Base-by-base conservation (phyloP, 2,888 invertebrate species). In the Parascotia fuliginaria region DNA sequence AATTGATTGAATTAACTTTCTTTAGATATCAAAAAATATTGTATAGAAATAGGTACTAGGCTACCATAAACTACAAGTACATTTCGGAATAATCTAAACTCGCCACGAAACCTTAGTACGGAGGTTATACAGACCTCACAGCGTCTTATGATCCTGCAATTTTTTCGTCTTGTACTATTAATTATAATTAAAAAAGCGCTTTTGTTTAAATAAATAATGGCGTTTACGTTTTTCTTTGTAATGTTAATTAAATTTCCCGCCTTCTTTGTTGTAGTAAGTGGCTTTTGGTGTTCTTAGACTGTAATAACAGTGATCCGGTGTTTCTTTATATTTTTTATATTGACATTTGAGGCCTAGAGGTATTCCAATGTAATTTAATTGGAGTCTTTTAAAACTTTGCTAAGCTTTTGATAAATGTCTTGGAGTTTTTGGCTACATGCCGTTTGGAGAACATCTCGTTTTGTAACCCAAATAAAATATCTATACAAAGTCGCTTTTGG, bases 171-270 rank as follows among this genome's bases (percentile, higher is more conserved):
- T 85, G 83, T 86, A 84, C 90, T 87, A 89, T 89, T 89, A 89
- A 89, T 92, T 88, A 85, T 87, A 89, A 90, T 89, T 86, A 87
- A 86, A 87, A 80, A 84, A 81, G 76, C 79, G 74, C 81, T 86
- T 85, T 84, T 82, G 81, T 80, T 61, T 84, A 83, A 87, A 90
- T 89, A 89, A 90, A 88, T 88, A 85, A 86, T 79, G 81, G 78
- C 70, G 65, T 70, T 70, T 73, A 74, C 75, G 60, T 65, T 65
- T 7, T 69, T 80, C 82, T 85, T 87, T 87, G 84, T 88, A 78
- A 86, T 88, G 83, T 83, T 87, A 89, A 89, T 89, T 89, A 89
- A 87, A 79, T 84, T 84, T 83, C 78, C 80, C 71, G 64, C 60
- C 73, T 73, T 77, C 81, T 81, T 87, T 86, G 82, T 89, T 87